These are phyloP conservation scores for Corvus cornix DNA, from an alignment of 2,113 vertebrate species.

Conservation along the genomic window DNA sequence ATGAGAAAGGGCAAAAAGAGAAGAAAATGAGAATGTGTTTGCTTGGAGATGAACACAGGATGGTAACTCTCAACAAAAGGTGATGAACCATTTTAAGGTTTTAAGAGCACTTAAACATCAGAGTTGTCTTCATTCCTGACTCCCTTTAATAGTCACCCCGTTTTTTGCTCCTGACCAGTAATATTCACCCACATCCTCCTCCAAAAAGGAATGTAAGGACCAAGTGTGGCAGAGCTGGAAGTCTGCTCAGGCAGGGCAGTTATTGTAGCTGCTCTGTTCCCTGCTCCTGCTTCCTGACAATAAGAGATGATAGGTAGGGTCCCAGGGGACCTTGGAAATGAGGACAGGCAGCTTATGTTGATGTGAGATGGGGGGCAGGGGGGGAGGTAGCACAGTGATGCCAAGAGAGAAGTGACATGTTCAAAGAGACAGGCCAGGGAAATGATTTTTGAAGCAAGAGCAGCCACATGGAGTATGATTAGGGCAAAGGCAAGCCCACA, in stretches of 20 bases:
- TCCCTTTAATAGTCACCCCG: neutral
- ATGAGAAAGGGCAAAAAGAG: neutral
- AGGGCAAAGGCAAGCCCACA: neutral
- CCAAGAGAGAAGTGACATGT: constrained; percentile 1
- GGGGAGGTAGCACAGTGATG: neutral
- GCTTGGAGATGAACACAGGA: neutral
- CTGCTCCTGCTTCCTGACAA: constrained; percentile 24
- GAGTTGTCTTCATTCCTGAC: neutral
- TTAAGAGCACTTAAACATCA: neutral
- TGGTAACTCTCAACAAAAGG: neutral
- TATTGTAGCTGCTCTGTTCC: neutral
- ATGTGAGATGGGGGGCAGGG: neutral
- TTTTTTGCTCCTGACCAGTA: neutral
- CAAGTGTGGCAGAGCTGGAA: neutral
- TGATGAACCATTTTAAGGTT: neutral
- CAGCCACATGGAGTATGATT: neutral
- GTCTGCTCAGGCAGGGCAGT: neutral
- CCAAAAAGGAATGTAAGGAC: neutral
- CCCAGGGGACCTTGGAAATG: constrained; percentile 9
- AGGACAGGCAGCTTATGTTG: constrained; percentile 49
- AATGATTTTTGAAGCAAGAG: constrained; percentile 43
- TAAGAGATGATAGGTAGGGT: constrained; percentile 9
- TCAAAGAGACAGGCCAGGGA: constrained; percentile 38
- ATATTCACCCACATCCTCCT: neutral
- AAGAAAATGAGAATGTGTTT: neutral